phyloP scores from a whole-genome alignment of 53 echinoderm and acorn worm genomes.

The Luidia sarsii region DNA sequence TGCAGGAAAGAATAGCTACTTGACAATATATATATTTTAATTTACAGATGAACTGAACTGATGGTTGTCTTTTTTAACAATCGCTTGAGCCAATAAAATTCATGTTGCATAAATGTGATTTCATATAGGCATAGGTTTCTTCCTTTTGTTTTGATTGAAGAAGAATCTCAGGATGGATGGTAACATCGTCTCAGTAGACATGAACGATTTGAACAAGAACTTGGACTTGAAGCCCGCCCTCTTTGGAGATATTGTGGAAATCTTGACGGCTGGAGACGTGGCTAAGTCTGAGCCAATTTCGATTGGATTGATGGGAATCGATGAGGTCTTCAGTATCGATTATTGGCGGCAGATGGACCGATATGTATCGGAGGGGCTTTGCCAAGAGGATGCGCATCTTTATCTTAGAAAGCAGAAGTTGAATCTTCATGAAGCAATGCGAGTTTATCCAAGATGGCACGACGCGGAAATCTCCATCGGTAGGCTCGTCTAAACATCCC shows the following conservation, averaged over 20 bases:
- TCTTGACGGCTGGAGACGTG: constrained; percentile 4
- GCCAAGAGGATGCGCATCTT: background rate
- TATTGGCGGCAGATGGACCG: constrained; percentile 62
- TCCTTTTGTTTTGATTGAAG: background rate
- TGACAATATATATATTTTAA: no score
- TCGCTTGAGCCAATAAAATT: no score
- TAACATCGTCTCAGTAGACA: constrained; percentile 2
- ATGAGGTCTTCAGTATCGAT: constrained; percentile 55
- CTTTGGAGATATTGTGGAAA: constrained; percentile 16
- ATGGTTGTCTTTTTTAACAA: no score
- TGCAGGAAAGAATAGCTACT: no score
- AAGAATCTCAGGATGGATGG: background rate
- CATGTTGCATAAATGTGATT: background rate
- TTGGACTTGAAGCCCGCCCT: constrained; percentile 4
- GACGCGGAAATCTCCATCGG: background rate
- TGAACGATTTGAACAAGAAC: background rate
- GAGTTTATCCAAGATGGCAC: constrained; percentile 31
- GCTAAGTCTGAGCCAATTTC: constrained; percentile 59
- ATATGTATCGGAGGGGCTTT: constrained; percentile 46
- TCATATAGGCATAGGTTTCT: background rate
- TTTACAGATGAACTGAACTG: no score
- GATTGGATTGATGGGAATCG: constrained; percentile 59
- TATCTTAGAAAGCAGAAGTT: background rate
- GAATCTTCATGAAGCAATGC: constrained; percentile 8
- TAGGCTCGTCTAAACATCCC: no score